Evolutionary conservation across 1,140 invertebrate genomes (phyloP), one percentile per base, ranked within the genome.

Genomic region (Polyergus mexicanus): DNA sequence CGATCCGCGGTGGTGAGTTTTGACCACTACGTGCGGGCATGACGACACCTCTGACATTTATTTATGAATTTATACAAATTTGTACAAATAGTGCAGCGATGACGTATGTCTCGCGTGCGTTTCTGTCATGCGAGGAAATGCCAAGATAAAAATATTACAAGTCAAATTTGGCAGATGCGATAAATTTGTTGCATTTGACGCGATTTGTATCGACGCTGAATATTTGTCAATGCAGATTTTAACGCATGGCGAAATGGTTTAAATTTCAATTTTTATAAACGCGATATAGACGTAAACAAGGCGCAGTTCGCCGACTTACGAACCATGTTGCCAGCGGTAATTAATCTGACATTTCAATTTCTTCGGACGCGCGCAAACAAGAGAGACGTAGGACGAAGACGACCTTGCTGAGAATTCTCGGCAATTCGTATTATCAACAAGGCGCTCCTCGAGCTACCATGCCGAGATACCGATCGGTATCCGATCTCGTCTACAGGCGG

Each of bases 271-370:
- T 51, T 54, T 51, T 41, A 60, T 16, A 10, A 44, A 22, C n/a
- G 28, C 22, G 28, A 35, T 11, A 19, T 19, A 41, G 41, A 28
- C 6, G 3, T 28, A 56, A 56, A 25, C 11, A 35, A 35, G 60
- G n/a, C 13, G 1, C 66, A 11, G 22, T 2, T 38, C 19, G 22
- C 63, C 19, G 35, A 38, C 32, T 35, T 16, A 7, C 22, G 22
- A 54, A 28, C 35, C 51, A 54, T 35, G 35, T 62, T 22, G 22
- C 58, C 87, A 69, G 60, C 10, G 56, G 11, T 88, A 89, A 89
- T 89, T 89, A 89, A 83, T 89, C 66, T 60, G 77, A 89, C 87
- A 84, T 88, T 88, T 77, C 47, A 77, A 89, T 89, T 86, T 80
- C 87, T 88, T 58, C 41, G 63, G 75, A 65, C 88, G 80, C 68